phyloP scores from a whole-genome alignment of 2,888 invertebrate species.

The Ennomos fuscantarius region DNA sequence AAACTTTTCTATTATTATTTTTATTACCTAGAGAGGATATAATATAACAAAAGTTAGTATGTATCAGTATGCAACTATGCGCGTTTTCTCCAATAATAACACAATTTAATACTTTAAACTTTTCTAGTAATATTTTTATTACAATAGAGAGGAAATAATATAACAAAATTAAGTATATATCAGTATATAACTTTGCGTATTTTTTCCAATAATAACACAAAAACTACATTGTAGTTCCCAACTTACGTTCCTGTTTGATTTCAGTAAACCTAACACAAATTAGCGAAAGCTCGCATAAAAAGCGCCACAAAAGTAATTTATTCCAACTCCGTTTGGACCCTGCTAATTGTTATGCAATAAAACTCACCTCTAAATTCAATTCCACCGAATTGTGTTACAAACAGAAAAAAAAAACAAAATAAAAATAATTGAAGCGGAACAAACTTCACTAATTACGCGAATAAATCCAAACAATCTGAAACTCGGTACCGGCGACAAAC shows the following conservation, averaged over 20 bases:
- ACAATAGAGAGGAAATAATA: no score
- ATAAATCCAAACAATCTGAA: slow-evolving; percentile 80
- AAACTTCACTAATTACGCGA: slow-evolving; percentile 84
- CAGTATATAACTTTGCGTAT: no score
- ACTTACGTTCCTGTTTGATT: background rate
- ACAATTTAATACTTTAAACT: no score
- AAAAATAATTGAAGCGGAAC: slow-evolving; percentile 77
- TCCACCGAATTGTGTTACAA: slow-evolving; percentile 70
- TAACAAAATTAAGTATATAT: no score
- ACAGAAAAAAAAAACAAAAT: slow-evolving; percentile 68
- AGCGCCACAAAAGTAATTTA: slow-evolving; percentile 38
- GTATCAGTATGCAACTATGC: no score
- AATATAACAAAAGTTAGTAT: no score
- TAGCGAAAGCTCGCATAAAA: slow-evolving; percentile 8
- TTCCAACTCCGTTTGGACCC: slow-evolving; percentile 51
- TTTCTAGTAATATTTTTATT: no score
- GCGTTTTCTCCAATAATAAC: no score
- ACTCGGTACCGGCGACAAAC: slow-evolving; percentile 68
- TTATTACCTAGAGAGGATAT: no score
- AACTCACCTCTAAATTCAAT: slow-evolving; percentile 68
- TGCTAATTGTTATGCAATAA: slow-evolving; percentile 57
- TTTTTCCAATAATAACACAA: no score
- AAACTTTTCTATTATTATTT: no score
- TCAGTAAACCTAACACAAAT: slow-evolving; percentile 24
- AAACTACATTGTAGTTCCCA: no score